These are phyloP conservation scores for Epinephelus malabaricus DNA, from an alignment of 2,797 vertebrate species.

Conservation along the genomic window DNA sequence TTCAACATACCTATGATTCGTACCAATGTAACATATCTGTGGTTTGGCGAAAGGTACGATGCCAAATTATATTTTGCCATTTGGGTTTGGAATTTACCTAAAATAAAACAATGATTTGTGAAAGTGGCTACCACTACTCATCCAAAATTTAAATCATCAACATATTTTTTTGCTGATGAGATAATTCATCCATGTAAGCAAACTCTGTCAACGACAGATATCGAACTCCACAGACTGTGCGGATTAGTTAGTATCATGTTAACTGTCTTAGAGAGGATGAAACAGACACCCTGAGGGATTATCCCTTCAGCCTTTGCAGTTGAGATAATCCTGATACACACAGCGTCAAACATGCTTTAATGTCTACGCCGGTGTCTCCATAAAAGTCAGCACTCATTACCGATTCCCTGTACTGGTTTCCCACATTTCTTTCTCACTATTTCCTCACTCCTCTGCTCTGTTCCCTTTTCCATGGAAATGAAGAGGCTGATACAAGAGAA, in stretches of 20 bases:
- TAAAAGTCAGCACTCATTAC: constrained; percentile 30
- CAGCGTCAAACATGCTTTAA: constrained; percentile 42
- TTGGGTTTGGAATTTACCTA: too few species aligned
- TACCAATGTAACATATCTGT: too few species aligned
- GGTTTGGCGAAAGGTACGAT: too few species aligned
- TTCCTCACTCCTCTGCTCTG: constrained; percentile 10
- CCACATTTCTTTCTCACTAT: not conserved
- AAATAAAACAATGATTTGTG: not conserved
- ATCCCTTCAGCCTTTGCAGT: constrained; percentile 49
- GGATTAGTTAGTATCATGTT: constrained; percentile 50
- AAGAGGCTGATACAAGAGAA: not conserved
- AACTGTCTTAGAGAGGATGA: constrained; percentile 53
- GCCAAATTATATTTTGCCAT: too few species aligned
- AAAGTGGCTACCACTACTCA: not conserved
- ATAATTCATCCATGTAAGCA: not conserved
- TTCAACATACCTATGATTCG: too few species aligned
- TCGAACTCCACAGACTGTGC: not conserved
- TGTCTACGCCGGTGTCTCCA: constrained; percentile 1
- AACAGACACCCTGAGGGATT: constrained; percentile 50
- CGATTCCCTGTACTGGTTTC: constrained; percentile 21
- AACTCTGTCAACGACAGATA: not conserved
- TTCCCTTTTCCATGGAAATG: constrained; percentile 22
- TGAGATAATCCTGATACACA: constrained; percentile 48
- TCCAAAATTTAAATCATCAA: not conserved
- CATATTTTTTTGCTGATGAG: too few species aligned